Evolutionary conservation across 2,113 vertebrate genomes (phyloP), one percentile per base, ranked within the genome.

Genomic region (Vulpes vulpes): DNA sequence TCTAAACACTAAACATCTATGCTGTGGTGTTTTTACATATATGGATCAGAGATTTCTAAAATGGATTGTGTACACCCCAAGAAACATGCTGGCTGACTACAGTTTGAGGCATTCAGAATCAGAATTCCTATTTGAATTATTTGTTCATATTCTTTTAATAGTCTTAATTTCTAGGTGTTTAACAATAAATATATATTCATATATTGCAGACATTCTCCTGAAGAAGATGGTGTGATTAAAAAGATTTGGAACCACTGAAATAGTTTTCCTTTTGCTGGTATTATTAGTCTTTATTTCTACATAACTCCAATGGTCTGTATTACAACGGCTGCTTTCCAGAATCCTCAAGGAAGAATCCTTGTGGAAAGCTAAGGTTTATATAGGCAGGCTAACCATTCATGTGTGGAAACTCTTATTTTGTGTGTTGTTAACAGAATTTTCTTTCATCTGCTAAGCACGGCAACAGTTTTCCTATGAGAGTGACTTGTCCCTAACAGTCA

Each of bases 281-380:
- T n/a, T 38, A 85, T 11, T 82, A 81, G 30, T 14, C 49, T 87
- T 93, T 76, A 69, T 93, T 95, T 98, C 19, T 90, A 55, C 91
- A 14, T 51, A 64, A 96, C 38, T 38, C 23, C 23, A 62, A 4
- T 38, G 7, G 4, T 82, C 23, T 57, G 3, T 16, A 60, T 15
- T 30, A 22, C 1, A 55, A n/a, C 9, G 73, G 11, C 30, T 67
- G 11, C 20, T 89, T 95, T 82, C 49, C 19, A 89, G 71, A 85
- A 25, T 22, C 12, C 14, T 22, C 3, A 1, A 8, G 15, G 73
- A 71, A 30, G 89, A 91, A 30, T 91, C 27, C 3, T 89, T 15
- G 4, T 87, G 73, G 25, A 91, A 17, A 67, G 20, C 9, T 76
- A 30, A 80, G 19, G 10, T 76, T 49, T 85, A 80, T 17, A 64